Conservation (phyloP, 2,113 vertebrate species). For the Typhlomys cinereus region DNA sequence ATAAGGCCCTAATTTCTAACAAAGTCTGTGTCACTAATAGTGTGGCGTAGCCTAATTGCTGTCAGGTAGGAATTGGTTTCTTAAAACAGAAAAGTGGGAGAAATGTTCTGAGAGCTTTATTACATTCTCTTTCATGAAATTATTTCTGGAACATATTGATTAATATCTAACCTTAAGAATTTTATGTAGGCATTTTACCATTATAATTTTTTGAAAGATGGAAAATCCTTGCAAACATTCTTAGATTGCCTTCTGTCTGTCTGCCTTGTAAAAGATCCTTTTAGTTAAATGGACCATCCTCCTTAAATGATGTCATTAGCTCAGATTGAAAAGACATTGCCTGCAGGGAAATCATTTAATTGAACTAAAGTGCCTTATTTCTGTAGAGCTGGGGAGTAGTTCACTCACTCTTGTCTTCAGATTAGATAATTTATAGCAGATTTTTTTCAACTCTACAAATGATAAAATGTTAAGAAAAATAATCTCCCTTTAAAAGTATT, state of each 20-base stretch:
- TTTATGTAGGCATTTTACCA: constrained; percentile 87
- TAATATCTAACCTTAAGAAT: constrained; percentile 87
- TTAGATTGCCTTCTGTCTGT: constrained; percentile 89
- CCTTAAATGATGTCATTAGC: constrained; percentile 91
- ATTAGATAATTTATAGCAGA: constrained; percentile 86
- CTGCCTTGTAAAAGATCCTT: constrained; percentile 88
- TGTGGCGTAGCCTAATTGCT: constrained; percentile 80
- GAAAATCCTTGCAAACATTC: constrained; percentile 87
- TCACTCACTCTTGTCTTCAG: constrained; percentile 84
- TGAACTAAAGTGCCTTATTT: constrained; percentile 89
- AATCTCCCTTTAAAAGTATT: constrained; percentile 83
- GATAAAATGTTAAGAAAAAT: constrained; percentile 85
- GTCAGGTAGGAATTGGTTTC: constrained; percentile 83
- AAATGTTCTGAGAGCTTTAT: constrained; percentile 84
- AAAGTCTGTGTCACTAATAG: constrained; percentile 75
- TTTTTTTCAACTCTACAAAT: constrained; percentile 81
- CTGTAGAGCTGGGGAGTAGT: constrained; percentile 84
- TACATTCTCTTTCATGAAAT: constrained; percentile 85
- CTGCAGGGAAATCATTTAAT: constrained; percentile 90
- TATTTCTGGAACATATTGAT: constrained; percentile 87
- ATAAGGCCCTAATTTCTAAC: constrained; percentile 80
- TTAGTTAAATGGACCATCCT: constrained; percentile 91
- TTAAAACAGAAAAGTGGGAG: constrained; percentile 82
- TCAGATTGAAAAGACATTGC: constrained; percentile 90
- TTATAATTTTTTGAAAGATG: constrained; percentile 90